phyloP scores from a whole-genome alignment of 2,888 invertebrate species.

The Himalopsyche anomala region DNA sequence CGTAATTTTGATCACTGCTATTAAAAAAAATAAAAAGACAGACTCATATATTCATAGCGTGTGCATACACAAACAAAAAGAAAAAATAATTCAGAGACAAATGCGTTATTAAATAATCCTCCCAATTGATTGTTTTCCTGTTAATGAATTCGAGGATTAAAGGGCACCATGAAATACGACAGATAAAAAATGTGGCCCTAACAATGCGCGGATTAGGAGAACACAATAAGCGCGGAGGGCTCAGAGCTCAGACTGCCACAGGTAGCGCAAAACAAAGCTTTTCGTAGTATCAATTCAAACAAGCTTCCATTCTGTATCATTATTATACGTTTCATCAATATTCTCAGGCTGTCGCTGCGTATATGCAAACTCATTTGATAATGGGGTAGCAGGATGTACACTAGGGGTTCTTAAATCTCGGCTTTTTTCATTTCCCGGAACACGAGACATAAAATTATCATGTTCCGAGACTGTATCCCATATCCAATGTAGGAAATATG shows the following conservation, averaged over 20 bases:
- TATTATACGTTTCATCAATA: constrained; percentile 8
- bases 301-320: not conserved
- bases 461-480: too few relatives aligned
- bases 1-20: too few relatives aligned
- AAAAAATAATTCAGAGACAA: too few relatives aligned
- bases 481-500: too few relatives aligned
- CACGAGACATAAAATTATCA: too few relatives aligned
- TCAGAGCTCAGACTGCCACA: not conserved
- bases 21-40: too few relatives aligned
- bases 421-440: too few relatives aligned
- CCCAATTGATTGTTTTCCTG: not conserved
- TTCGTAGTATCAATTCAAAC: not conserved
- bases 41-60: too few relatives aligned
- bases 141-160: not conserved
- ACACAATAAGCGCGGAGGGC: not conserved
- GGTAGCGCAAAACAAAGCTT: not conserved
- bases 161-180: not conserved
- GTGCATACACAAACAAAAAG: too few relatives aligned
- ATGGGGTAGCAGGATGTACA: not conserved
- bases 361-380: constrained; percentile 16
- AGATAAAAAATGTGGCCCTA: not conserved
- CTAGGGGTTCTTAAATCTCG: not conserved
- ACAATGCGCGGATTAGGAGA: not conserved
- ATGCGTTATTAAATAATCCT: too few relatives aligned
- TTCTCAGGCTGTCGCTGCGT: not conserved